Evolutionary conservation across 2,888 invertebrate genomes (phyloP), one percentile per base, ranked within the genome.

Genomic region (Minunthozetes semirufus): DNA sequence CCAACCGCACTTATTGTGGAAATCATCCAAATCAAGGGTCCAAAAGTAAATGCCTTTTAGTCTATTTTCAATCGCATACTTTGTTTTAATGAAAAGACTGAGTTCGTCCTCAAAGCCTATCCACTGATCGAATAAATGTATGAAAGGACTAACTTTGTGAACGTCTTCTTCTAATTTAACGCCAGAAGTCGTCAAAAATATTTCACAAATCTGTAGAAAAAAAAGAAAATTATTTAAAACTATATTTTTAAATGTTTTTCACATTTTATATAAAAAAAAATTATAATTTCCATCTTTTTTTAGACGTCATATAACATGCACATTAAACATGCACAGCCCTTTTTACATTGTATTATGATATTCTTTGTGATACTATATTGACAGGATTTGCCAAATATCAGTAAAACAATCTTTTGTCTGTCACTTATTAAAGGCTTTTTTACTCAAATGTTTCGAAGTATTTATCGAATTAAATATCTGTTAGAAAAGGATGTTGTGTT

Each of bases 91-190:
- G 33, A 46, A 73, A n/a, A 75, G 17, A 33, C 76, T 75, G 13
- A 73, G 17, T 63, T 75, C 72, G 50, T 75, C 76, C 22, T 75
- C 76, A 50, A 75, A 75, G 17, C 73, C 63, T 13, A 75, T 63
- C 73, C 72, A 75, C 19, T 75, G 76, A 42, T 75, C 73, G 48
- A 19, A 72, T 19, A 75, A 27, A 50, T 75, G 75, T 13, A 75
- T 19, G 38, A 53, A 42, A 4, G 75, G 66, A 11, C 38, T 46
- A 0, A 75, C 46, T 29, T 33, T 48, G 50, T 72, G n/a, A 29
- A 33, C 59, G 27, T 68, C 75, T 42, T 74, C 74, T 19, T 25
- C 46, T 25, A 70, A 33, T 74, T 33, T 17, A 4, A 74, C 74
- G 6, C 27, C 29, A 29, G 66, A 46, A 68, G 46, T 53, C 1